phyloP scores from a whole-genome alignment of 2,113 vertebrate species.

The Promerops cafer region DNA sequence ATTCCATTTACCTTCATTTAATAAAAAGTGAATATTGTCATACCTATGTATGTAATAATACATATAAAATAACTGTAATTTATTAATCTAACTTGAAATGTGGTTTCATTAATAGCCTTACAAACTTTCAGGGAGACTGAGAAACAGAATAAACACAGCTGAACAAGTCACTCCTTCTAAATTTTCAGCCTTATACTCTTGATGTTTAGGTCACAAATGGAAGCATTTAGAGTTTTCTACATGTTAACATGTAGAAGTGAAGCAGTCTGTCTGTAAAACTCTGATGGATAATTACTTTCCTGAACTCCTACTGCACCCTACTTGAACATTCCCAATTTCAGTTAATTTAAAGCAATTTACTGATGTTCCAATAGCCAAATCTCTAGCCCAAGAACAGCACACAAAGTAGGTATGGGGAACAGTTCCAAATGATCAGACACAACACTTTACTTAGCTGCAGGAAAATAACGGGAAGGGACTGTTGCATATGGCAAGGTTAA shows the following conservation, averaged over 20 bases:
- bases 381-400: neutral
- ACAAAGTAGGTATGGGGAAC: neutral
- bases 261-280: neutral
- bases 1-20: neutral
- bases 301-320: neutral
- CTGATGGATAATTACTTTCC: neutral
- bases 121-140: neutral
- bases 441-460: neutral
- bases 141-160: neutral
- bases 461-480: neutral
- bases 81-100: neutral
- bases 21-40: neutral
- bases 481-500: neutral
- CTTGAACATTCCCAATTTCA: neutral
- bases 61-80: too few species aligned
- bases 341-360: neutral
- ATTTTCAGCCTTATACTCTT: neutral
- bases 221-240: neutral
- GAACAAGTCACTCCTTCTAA: neutral
- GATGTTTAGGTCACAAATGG: neutral
- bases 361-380: neutral
- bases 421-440: neutral
- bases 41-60: too few species aligned
- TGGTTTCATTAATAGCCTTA: neutral
- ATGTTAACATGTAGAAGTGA: neutral